phyloP scores from a whole-genome alignment of 2,113 vertebrate species.

The Ochotona princeps region DNA sequence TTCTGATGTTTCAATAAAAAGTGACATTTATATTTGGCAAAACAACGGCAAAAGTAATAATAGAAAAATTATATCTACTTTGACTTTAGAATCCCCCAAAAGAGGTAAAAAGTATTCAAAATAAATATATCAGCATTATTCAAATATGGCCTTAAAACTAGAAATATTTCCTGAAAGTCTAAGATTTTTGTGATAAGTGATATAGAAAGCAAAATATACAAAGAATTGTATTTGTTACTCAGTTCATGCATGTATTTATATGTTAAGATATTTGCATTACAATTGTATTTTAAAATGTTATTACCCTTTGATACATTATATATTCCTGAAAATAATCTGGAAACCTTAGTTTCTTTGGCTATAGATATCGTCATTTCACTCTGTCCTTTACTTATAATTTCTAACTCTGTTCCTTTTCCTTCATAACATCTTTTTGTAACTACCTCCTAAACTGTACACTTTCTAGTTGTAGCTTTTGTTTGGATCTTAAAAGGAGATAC shows the following conservation, averaged over 20 bases:
- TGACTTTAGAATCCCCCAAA: constrained; percentile 77
- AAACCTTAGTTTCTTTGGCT: background rate
- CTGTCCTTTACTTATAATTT: constrained; percentile 52
- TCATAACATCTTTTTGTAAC: background rate
- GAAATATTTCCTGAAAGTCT: constrained; percentile 58
- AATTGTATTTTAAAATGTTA: constrained; percentile 42
- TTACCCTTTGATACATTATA: background rate
- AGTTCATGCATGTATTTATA: background rate
- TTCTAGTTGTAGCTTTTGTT: constrained; percentile 21
- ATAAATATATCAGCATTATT: constrained; percentile 62
- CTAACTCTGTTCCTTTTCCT: constrained; percentile 38
- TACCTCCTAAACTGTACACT: background rate
- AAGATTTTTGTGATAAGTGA: constrained; percentile 20
- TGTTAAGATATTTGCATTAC: constrained; percentile 18
- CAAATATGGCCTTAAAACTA: constrained; percentile 40
- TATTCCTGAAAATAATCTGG: constrained; percentile 30
- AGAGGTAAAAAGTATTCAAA: constrained; percentile 51
- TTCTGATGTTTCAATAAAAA: constrained; percentile 88
- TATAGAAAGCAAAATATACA: constrained; percentile 50
- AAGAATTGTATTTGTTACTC: constrained; percentile 43
- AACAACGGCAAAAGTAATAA: constrained; percentile 80
- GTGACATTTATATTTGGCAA: constrained; percentile 87
- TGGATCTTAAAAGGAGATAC: background rate
- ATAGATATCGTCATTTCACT: background rate
- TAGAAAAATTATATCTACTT: constrained; percentile 66